phyloP scores from a whole-genome alignment of 2,888 invertebrate species.

The Diaprepes abbreviatus region DNA sequence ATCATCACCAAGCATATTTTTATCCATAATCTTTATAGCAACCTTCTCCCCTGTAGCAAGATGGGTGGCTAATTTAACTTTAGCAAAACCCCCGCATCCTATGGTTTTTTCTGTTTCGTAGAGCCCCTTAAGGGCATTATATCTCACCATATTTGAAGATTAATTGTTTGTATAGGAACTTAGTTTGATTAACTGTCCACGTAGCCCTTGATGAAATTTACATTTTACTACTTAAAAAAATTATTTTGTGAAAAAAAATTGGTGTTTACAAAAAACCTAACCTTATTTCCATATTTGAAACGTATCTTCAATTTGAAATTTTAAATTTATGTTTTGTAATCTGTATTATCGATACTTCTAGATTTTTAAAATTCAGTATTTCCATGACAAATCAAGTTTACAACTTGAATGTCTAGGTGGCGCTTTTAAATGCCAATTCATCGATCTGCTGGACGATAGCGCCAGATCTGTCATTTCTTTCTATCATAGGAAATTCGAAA shows the following conservation, averaged over 20 bases:
- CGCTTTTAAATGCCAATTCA: neutral
- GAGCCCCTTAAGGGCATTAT: constrained; percentile 72
- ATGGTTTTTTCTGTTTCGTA: constrained; percentile 80
- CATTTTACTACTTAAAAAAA: neutral
- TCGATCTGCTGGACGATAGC: constrained; percentile 18
- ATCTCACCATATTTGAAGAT: constrained; percentile 67
- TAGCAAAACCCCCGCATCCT: constrained; percentile 84
- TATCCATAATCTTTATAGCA: constrained; percentile 88
- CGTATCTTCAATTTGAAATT: neutral
- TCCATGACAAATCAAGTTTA: no score
- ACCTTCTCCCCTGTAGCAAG: constrained; percentile 84
- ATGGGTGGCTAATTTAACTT: constrained; percentile 85
- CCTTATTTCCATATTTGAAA: neutral
- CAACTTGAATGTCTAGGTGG: no score
- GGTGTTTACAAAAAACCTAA: constrained; percentile 14
- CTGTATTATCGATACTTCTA: neutral
- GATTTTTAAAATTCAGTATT: neutral
- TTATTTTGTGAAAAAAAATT: neutral
- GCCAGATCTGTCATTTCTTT: constrained; percentile 3
- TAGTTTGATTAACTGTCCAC: neutral
- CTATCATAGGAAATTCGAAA: constrained; percentile 38
- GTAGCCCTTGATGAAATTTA: neutral
- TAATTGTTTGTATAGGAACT: neutral
- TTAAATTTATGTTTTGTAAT: neutral
- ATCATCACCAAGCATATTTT: constrained; percentile 79